phyloP scores from a whole-genome alignment of 2,113 vertebrate species.

The Serinus canaria region DNA sequence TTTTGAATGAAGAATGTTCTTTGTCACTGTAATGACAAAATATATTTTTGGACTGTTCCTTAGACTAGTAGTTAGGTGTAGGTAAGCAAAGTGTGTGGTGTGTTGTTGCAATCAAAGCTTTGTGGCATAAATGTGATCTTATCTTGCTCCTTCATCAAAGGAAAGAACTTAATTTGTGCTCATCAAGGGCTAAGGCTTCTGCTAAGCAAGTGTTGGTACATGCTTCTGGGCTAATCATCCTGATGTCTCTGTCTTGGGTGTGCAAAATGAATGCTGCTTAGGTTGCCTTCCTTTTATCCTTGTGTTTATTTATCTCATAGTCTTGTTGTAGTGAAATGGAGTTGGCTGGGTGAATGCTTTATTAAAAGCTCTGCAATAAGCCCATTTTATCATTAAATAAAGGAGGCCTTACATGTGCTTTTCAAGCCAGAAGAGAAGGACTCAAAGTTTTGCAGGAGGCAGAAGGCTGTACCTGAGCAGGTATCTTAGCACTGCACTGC shows the following conservation, averaged over 20 bases:
- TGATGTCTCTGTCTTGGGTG: neutral
- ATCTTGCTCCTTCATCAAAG: conserved; percentile 54
- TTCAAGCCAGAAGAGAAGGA: neutral
- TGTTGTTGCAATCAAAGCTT: conserved; percentile 23
- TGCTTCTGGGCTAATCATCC: neutral
- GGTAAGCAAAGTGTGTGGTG: neutral
- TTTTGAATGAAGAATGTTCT: neutral
- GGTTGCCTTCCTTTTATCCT: neutral
- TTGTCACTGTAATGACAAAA: neutral
- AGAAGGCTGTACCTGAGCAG: neutral
- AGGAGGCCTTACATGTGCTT: neutral
- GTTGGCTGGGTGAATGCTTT: neutral
- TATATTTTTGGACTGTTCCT: neutral
- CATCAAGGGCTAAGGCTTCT: conserved; percentile 25
- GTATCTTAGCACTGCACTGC: neutral
- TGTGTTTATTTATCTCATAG: neutral
- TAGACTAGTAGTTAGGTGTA: neutral
- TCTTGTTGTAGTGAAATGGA: neutral
- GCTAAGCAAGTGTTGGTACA: conserved; percentile 33
- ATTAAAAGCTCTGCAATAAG: neutral
- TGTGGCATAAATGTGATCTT: conserved; percentile 25
- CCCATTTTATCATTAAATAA: neutral
- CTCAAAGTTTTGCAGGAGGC: neutral
- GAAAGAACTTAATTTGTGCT: conserved; percentile 29
- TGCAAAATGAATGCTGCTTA: neutral